A percentile compares a stretch with the other conserved stretches of the same genome.
Evolutionary conservation across 2,797 vertebrate species (phyloP).

Genomic region (Fratercula arctica): DNA sequence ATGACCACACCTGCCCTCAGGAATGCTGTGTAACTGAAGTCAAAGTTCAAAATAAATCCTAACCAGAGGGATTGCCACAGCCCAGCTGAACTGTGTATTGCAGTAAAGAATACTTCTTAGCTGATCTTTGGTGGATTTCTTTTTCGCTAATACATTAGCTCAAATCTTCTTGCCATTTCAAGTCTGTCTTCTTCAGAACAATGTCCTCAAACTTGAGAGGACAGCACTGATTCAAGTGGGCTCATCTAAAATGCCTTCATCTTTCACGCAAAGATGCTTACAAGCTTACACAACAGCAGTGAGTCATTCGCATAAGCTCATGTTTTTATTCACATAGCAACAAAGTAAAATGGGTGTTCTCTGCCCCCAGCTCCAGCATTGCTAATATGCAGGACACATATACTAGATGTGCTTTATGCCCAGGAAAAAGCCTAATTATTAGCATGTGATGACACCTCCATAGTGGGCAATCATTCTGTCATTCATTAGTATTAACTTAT

Average conservation of each 20-base stretch:
- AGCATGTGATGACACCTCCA: neutral
- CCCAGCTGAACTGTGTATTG: neutral
- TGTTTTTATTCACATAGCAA: neutral
- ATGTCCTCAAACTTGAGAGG: neutral
- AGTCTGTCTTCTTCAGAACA: neutral
- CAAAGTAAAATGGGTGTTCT: neutral
- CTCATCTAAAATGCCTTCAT: constrained; percentile 2
- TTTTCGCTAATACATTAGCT: neutral
- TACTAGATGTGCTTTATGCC: neutral
- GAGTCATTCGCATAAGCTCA: neutral
- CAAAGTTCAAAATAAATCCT: neutral
- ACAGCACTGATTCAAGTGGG: neutral
- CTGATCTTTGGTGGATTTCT: neutral
- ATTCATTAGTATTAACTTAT: neutral
- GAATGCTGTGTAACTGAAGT: neutral
- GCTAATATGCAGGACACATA: neutral
- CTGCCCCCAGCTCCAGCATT: neutral
- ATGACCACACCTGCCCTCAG: neutral
- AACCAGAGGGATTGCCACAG: neutral
- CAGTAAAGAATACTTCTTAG: neutral
- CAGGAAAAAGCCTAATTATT: neutral
- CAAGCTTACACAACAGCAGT: neutral
- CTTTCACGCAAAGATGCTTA: constrained; percentile 3
- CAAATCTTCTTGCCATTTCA: neutral
- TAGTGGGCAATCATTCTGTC: neutral